Evolutionary conservation across 2,113 vertebrate genomes (phyloP).

Genomic region (Orycteropus afer): DNA sequence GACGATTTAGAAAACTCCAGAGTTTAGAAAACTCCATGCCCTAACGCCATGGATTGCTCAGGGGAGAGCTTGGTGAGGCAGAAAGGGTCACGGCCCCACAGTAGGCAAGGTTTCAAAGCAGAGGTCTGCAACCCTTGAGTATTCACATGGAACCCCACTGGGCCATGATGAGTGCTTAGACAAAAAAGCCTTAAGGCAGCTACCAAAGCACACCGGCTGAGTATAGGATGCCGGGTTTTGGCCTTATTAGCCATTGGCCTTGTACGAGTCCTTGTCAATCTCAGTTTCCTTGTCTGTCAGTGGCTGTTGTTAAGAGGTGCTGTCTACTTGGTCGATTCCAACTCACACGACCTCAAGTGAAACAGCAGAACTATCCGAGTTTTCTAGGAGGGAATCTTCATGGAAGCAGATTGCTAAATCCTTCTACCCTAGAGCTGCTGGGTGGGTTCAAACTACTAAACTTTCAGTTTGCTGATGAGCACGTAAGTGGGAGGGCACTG

Average conservation of each 20-base stretch:
- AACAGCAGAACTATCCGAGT: background rate
- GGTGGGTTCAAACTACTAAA: background rate
- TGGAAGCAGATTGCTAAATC: background rate
- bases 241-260: background rate
- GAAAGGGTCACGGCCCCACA: background rate
- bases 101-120: background rate
- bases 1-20: background rate
- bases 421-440: background rate
- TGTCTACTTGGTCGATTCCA: background rate
- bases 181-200: background rate
- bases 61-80: background rate
- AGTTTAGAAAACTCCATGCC: too few relatives aligned
- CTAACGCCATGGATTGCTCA: background rate
- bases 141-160: accelerated
- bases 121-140: accelerated
- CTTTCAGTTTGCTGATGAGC: background rate
- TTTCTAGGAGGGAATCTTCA: background rate
- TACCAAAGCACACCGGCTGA: background rate
- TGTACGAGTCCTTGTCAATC: background rate
- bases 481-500: background rate
- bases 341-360: background rate
- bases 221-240: background rate
- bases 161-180: background rate
- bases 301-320: background rate
- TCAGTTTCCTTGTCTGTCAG: background rate